Conservation (phyloP, 2,113 vertebrate species). For the Dasyurus viverrinus region DNA sequence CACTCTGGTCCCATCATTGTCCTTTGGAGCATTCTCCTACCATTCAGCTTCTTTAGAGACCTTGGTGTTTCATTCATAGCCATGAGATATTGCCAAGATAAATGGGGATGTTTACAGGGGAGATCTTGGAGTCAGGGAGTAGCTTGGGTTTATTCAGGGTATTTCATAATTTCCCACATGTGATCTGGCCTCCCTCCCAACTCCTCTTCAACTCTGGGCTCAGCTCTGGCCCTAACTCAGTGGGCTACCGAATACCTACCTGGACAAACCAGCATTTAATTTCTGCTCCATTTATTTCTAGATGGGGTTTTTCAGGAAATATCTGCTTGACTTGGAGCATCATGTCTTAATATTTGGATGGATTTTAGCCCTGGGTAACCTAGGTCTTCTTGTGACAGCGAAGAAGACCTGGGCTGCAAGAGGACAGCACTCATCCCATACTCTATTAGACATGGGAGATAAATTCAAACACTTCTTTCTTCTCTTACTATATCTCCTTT, state of each 20-base stretch:
- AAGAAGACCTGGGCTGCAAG: neutral
- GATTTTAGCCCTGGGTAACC: neutral
- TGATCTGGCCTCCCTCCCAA: neutral
- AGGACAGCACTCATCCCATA: neutral
- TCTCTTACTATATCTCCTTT: neutral
- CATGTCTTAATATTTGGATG: conserved; percentile 32
- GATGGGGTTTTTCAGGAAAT: conserved; percentile 31
- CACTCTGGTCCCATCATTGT: neutral
- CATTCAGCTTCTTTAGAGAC: neutral
- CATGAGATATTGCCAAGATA: neutral
- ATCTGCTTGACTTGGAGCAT: conserved; percentile 1
- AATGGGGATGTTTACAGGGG: neutral
- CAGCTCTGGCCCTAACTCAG: neutral
- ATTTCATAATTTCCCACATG: neutral
- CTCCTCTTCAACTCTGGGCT: neutral
- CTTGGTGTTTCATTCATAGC: neutral
- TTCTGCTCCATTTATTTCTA: conserved; percentile 28
- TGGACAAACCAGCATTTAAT: neutral
- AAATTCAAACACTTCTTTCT: neutral
- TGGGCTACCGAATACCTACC: neutral
- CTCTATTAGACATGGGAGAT: neutral
- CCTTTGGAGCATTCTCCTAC: neutral
- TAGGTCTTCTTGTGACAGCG: neutral
- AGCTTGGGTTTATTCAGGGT: neutral
- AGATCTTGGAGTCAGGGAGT: neutral